Percentiles rank a stretch among this genome's conserved stretches.
phyloP scores from a whole-genome alignment of 1,140 invertebrate species.

The Euglossa dilemma region DNA sequence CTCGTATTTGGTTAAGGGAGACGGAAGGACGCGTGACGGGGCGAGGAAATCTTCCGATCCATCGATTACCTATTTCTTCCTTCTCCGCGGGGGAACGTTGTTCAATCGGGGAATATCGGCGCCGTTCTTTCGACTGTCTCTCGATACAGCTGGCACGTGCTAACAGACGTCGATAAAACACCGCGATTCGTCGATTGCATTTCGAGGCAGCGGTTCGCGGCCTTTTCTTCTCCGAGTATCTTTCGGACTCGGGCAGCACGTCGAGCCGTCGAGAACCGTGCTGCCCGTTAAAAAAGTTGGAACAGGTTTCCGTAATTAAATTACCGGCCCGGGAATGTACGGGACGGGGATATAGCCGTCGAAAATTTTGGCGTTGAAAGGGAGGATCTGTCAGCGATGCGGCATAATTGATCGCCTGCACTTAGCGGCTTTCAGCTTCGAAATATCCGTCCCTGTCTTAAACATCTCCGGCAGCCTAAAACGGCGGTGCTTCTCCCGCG shows the following conservation, averaged over 20 bases:
- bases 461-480: conserved; percentile 5
- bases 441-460: background rate
- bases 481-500: background rate
- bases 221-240: background rate
- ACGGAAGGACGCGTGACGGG: background rate
- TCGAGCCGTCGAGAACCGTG: background rate
- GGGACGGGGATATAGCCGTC: accelerated
- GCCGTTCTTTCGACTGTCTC: background rate
- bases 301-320: no score
- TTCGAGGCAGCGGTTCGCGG: background rate
- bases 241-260: background rate
- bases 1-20: background rate
- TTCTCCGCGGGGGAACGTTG: background rate
- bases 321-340: background rate
- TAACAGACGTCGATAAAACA: conserved; percentile 54
- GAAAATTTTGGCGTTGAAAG: background rate
- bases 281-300: background rate
- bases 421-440: background rate
- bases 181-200: conserved; percentile 54
- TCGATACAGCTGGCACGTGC: conserved; percentile 21
- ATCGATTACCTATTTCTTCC: conserved; percentile 5
- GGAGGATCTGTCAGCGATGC: background rate
- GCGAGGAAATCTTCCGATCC: background rate
- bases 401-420: conserved; percentile 17
- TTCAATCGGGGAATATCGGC: conserved; percentile 6